phyloP scores from a whole-genome alignment of 1,140 invertebrate species.

The Drosophila persimilis region DNA sequence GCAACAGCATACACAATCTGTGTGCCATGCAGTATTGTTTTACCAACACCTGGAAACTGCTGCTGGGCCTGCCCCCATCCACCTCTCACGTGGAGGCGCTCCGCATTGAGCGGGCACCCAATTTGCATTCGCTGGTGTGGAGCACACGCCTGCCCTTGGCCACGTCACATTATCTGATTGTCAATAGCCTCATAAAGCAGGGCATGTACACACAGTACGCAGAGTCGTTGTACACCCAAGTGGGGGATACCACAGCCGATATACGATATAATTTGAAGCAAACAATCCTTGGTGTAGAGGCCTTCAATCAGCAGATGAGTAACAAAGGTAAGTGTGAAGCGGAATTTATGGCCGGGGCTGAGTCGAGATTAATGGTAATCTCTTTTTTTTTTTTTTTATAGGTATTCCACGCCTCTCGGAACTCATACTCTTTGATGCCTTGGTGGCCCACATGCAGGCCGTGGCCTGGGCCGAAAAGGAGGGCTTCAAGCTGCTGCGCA shows the following conservation, averaged over 20 bases:
- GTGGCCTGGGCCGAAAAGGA: conserved; percentile 75
- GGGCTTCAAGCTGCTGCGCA: conserved; percentile 59
- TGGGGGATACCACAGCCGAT: conserved; percentile 74
- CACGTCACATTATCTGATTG: conserved; percentile 73
- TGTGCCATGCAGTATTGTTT: conserved; percentile 96
- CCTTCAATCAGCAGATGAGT: conserved; percentile 68
- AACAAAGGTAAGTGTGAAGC: conserved; percentile 49
- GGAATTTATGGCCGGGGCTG: background rate
- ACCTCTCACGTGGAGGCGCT: conserved; percentile 92
- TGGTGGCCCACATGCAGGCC: conserved; percentile 79
- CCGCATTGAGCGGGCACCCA: conserved; percentile 84
- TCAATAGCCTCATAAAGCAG: conserved; percentile 81
- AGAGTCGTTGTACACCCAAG: conserved; percentile 72
- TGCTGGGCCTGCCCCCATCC: conserved; percentile 93
- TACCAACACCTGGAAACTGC: conserved; percentile 85
- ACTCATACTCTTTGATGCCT: conserved; percentile 71
- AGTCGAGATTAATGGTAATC: no score
- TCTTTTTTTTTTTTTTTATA: background rate
- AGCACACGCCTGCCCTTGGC: conserved; percentile 75
- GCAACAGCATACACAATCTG: conserved; percentile 86
- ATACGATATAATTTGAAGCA: conserved; percentile 75
- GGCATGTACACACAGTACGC: conserved; percentile 82
- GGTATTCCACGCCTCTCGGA: conserved; percentile 72
- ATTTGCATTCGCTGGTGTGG: conserved; percentile 85
- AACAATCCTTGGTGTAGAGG: conserved; percentile 71